Percentiles rank a stretch among this genome's conserved stretches.
phyloP scores from a whole-genome alignment of 2,113 vertebrate genomes.

The Lichenostomus cassidix region DNA sequence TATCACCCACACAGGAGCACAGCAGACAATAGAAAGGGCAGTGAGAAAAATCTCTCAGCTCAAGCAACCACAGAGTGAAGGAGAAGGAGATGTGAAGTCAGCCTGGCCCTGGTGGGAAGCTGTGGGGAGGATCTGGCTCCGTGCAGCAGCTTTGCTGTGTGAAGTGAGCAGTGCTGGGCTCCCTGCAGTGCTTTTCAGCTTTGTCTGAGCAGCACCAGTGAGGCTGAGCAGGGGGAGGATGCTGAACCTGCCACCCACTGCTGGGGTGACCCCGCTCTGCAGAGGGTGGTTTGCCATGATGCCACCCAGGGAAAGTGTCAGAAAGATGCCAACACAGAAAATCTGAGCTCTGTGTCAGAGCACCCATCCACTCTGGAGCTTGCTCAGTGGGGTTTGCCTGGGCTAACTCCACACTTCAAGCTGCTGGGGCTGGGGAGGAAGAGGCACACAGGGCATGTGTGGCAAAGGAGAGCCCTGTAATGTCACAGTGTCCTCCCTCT shows the following conservation, averaged over 20 bases:
- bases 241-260: neutral
- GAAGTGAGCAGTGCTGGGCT: neutral
- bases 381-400: neutral
- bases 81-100: neutral
- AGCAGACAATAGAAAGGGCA: neutral
- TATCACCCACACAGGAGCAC: neutral
- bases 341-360: neutral
- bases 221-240: neutral
- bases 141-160: neutral
- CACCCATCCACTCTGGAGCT: neutral
- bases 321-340: neutral
- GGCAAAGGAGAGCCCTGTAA: neutral
- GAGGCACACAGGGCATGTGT: rapidly evolving
- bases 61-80: neutral
- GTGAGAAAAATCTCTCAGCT: neutral
- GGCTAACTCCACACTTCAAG: neutral
- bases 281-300: neutral
- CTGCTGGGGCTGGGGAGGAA: neutral
- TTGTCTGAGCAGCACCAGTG: neutral
- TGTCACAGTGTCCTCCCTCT: neutral
- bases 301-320: neutral
- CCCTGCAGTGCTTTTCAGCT: slow-evolving; percentile 24
- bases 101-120: neutral
- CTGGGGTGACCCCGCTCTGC: neutral
- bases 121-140: neutral